Percentiles rank a stretch among this genome's conserved stretches.
These are phyloP conservation scores for Hippocampus mohnikei DNA, from an alignment of 2,113 vertebrate genomes.

Conservation along the genomic window DNA sequence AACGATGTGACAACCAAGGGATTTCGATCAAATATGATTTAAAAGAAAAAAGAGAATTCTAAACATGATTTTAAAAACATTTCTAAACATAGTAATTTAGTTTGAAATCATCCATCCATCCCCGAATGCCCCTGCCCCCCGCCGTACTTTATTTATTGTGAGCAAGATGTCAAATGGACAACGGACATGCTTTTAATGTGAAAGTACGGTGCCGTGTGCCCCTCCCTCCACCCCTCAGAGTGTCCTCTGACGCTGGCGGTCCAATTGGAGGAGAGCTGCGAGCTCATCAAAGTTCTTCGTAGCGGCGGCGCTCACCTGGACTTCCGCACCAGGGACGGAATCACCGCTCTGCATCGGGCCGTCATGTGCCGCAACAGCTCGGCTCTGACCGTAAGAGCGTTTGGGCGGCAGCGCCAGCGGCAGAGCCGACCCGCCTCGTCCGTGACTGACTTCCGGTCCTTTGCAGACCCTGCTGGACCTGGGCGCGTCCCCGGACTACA, in stretches of 20 bases:
- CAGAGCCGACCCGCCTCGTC: neutral
- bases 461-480: constrained; percentile 88
- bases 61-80: too few species aligned
- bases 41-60: too few species aligned
- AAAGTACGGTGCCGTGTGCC: neutral
- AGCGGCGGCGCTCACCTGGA: constrained; percentile 91
- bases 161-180: neutral
- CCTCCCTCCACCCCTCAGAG: constrained; percentile 68
- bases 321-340: constrained; percentile 90
- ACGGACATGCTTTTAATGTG: neutral
- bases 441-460: neutral
- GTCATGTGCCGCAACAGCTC: constrained; percentile 76
- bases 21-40: too few species aligned
- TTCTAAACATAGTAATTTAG: too few species aligned
- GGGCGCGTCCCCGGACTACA: constrained; percentile 92
- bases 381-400: constrained; percentile 66
- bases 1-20: too few species aligned
- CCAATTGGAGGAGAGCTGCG: constrained; percentile 83
- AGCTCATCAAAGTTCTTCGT: constrained; percentile 85
- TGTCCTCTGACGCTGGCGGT: constrained; percentile 89
- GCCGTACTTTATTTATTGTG: too few species aligned
- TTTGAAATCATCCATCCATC: too few species aligned
- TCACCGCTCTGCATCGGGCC: constrained; percentile 89
- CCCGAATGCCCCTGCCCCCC: too few species aligned
- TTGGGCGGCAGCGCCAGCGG: too few species aligned